Percentiles rank a stretch among this genome's conserved stretches.
These are phyloP conservation scores for Ormyrus nitidulus DNA, from an alignment of 2,888 invertebrate species.

Conservation along the genomic window DNA sequence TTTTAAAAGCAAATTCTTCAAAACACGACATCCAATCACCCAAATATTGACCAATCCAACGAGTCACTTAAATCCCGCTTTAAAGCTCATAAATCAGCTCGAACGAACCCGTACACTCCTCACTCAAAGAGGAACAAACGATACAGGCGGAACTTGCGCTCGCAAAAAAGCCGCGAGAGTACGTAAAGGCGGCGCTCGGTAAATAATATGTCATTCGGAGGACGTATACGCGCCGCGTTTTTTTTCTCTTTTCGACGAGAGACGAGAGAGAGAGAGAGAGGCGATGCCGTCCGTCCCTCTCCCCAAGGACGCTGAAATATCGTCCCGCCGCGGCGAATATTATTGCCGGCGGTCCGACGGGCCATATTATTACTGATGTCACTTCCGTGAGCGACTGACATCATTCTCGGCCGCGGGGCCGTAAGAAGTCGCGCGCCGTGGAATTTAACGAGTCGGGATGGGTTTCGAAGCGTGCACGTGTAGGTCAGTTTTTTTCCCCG, in stretches of 20 bases:
- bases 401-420: constrained; percentile 31
- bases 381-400: constrained; percentile 43
- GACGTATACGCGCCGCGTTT: neutral
- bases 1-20: too few species aligned
- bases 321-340: neutral
- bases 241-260: neutral
- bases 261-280: neutral
- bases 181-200: neutral
- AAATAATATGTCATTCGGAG: neutral
- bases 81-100: constrained; percentile 27
- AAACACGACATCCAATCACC: neutral
- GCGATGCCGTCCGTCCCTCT: neutral
- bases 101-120: neutral
- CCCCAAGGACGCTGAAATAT: constrained; percentile 41
- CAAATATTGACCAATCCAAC: constrained; percentile 20
- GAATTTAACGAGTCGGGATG: too few species aligned
- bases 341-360: constrained; percentile 35
- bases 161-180: neutral
- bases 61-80: constrained; percentile 10
- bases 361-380: constrained; percentile 32
- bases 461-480: too few species aligned
- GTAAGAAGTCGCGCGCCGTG: neutral
- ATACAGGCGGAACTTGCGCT: neutral
- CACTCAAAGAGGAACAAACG: neutral
- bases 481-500: too few species aligned